phyloP scores from a whole-genome alignment of 2,113 vertebrate genomes.

The Bubo blakistoni region DNA sequence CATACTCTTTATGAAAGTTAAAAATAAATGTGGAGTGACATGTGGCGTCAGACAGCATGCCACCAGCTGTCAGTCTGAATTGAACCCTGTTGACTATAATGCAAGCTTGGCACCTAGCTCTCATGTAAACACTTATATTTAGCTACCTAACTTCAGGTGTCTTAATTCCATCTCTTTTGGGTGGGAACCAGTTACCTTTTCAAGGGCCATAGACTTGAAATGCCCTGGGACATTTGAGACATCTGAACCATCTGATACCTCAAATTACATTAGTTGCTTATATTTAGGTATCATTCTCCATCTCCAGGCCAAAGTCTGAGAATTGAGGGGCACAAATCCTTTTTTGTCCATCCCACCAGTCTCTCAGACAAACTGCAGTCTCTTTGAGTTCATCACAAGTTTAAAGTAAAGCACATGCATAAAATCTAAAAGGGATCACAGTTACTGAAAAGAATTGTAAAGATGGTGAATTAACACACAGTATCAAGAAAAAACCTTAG shows the following conservation, averaged over 20 bases:
- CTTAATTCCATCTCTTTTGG: not conserved
- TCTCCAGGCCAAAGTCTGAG: not conserved
- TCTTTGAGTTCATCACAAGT: not conserved
- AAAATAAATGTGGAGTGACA: not conserved
- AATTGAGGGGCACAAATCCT: not conserved
- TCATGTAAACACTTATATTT: not conserved
- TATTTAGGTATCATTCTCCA: not conserved
- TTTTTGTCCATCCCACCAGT: not conserved
- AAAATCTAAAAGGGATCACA: not conserved
- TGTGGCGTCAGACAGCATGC: fast-evolving
- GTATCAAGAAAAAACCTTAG: not conserved
- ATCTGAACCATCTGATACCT: not conserved
- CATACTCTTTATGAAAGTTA: not conserved
- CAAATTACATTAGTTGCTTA: not conserved
- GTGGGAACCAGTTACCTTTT: not conserved
- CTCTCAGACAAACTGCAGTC: not conserved
- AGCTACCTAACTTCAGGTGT: not conserved
- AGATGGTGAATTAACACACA: not conserved
- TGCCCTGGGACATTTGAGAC: not conserved
- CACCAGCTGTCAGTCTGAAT: not conserved
- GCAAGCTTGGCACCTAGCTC: not conserved
- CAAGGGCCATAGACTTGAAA: not conserved
- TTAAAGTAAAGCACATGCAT: not conserved
- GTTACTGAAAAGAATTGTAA: not conserved
- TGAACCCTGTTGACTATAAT: not conserved